These are phyloP conservation scores for Clarias pachynema DNA, from an alignment of 2,797 vertebrate species.

Conservation along the genomic window DNA sequence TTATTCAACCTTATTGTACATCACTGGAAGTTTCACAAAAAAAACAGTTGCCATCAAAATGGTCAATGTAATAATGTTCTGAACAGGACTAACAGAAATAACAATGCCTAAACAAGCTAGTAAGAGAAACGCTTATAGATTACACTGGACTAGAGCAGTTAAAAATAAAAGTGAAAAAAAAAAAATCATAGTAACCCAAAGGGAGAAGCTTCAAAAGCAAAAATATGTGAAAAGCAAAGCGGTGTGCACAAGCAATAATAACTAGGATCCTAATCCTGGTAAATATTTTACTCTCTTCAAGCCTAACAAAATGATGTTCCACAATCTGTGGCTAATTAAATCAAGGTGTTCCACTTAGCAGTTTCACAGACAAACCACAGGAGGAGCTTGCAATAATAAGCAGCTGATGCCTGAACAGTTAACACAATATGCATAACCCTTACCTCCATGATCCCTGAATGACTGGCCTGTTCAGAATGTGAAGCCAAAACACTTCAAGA, in stretches of 20 bases:
- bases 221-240: not conserved
- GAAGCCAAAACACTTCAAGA: constrained; percentile 27
- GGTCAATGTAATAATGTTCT: not conserved
- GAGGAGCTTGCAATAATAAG: not conserved
- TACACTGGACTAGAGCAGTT: not conserved
- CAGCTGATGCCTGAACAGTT: no score
- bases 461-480: constrained; percentile 16
- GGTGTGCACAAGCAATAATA: not conserved
- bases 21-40: constrained; percentile 17
- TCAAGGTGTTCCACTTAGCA: not conserved
- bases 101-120: not conserved
- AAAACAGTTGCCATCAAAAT: not conserved
- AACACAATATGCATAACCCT: not conserved
- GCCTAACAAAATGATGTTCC: not conserved
- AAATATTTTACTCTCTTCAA: not conserved
- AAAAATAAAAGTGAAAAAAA: no score
- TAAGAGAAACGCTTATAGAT: not conserved
- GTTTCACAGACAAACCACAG: not conserved
- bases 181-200: not conserved
- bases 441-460: not conserved
- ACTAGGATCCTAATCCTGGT: not conserved
- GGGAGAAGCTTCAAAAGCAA: not conserved
- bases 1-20: not conserved
- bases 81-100: not conserved
- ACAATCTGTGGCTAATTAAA: not conserved